phyloP scores from a whole-genome alignment of 2,888 invertebrate species.

The Chaitophorus viminalis region DNA sequence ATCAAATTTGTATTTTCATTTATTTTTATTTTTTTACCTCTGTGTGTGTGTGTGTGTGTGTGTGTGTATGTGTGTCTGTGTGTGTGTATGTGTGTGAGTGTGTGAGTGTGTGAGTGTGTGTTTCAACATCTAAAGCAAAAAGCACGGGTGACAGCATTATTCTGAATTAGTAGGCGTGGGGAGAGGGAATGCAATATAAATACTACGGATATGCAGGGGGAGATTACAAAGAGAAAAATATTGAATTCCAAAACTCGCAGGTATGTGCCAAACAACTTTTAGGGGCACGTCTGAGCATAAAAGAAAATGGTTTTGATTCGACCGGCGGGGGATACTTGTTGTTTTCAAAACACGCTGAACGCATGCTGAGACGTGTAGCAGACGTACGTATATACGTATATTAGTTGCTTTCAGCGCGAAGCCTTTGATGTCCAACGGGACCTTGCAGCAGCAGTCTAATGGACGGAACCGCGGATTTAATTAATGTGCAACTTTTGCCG shows the following conservation, averaged over 20 bases:
- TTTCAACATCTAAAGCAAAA: conserved; percentile 14
- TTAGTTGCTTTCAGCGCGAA: not conserved
- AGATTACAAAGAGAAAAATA: conserved; percentile 53
- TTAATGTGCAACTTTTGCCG: conserved; percentile 21
- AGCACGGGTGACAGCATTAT: conserved; percentile 19
- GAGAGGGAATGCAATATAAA: conserved; percentile 39
- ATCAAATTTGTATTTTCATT: conserved; percentile 3
- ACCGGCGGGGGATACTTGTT: conserved; percentile 29
- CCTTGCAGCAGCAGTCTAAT: not conserved
- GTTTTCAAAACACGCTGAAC: conserved; percentile 16
- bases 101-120: too few relatives aligned
- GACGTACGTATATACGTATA: too few relatives aligned
- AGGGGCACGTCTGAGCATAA: not conserved
- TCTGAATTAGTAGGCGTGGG: conserved; percentile 29
- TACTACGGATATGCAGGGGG: not conserved
- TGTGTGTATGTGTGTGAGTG: too few relatives aligned
- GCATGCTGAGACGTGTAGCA: conserved; percentile 13
- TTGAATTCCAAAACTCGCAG: conserved; percentile 44
- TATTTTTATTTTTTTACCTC: not conserved
- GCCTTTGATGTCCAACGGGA: conserved; percentile 45
- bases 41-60: too few relatives aligned
- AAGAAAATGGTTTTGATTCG: conserved; percentile 38
- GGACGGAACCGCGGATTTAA: conserved; percentile 38
- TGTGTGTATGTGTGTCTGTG: too few relatives aligned
- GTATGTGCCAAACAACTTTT: conserved; percentile 28